These are phyloP conservation scores for Doryteuthis pealeii DNA, from an alignment of 1,140 invertebrate species.

Conservation along the genomic window DNA sequence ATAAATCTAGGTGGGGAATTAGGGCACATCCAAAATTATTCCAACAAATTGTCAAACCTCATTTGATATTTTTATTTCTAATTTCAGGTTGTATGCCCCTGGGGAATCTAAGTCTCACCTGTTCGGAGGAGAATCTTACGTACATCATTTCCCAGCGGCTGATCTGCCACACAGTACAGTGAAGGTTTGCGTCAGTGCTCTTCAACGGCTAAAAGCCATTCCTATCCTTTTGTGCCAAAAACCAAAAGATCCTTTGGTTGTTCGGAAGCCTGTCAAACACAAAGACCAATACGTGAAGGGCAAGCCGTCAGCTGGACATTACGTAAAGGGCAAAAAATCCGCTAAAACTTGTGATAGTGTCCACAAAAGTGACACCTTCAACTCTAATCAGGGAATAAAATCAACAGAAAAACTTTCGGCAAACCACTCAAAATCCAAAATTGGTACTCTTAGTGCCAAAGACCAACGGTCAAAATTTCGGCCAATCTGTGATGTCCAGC, in stretches of 20 bases:
- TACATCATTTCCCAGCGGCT: conserved; percentile 83
- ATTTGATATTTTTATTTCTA: background rate
- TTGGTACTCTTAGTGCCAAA: too few species aligned
- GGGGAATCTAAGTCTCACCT: conserved; percentile 62
- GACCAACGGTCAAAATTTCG: too few species aligned
- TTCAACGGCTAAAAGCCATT: conserved; percentile 34
- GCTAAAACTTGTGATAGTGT: background rate
- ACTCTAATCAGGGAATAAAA: too few species aligned
- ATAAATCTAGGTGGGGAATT: too few species aligned
- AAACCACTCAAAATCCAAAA: too few species aligned
- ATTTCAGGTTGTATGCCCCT: conserved; percentile 63
- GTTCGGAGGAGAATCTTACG: conserved; percentile 72
- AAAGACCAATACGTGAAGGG: background rate
- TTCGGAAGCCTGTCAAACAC: too few species aligned
- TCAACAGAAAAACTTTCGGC: too few species aligned
- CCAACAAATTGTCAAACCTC: too few species aligned
- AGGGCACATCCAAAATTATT: too few species aligned
- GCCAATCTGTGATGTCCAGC: too few species aligned
- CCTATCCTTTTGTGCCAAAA: conserved; percentile 27
- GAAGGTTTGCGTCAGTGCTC: conserved; percentile 30
- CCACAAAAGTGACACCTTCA: too few species aligned
- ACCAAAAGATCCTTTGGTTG: background rate
- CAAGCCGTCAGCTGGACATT: background rate
- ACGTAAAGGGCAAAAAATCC: background rate
- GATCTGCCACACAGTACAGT: conserved; percentile 42